Base-by-base conservation (phyloP, 1,140 invertebrate species). In the Ditylenchus dipsaci region DNA sequence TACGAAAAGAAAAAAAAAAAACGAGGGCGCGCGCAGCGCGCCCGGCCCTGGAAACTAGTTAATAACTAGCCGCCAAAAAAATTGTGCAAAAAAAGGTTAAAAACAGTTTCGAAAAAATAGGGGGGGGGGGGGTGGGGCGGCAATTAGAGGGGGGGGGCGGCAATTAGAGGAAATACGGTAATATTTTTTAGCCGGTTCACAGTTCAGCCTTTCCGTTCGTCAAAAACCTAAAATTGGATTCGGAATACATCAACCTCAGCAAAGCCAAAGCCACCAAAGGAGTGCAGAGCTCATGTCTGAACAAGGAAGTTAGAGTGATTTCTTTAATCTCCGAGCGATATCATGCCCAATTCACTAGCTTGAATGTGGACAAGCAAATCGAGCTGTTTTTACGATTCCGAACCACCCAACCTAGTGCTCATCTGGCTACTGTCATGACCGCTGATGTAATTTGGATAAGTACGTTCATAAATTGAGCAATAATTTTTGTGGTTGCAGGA, bases 381-480 rank as follows among this genome's bases (percentile, higher is more conserved):
- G 83, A 93, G 81, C 84, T 97, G 9, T 93, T 90, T 60, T 86
- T 97, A 11, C 91, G 91, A 80, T 94, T 97, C 83, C 91, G 90
- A 80, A 95, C 87, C 13, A 19, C 68, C 23, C 33, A 45, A 26
- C 30, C 62, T 17, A 60, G 38, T 33, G 68, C 60, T 43, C 68
- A 70, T 33, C 45, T 70, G 33, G 33, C 60, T 38, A 70, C 47
- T 49, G 68, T 70, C n/a, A 59, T 66, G 23, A 43, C 56, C 29
- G 26, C 5, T 30, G 59, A 61, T 43, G 49, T 53, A 53, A 53
- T 26, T 7, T 1, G 3, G 23, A 21, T 53, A 17, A 7, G 8
- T 3, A 26, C 49, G 8, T 7, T 3, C 23, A 21, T n/a, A n/a
- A n/a, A n/a, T n/a, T n/a, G n/a, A n/a, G n/a, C n/a, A 26, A 26